Percentiles rank a stretch among this genome's conserved stretches.
Conservation (phyloP, 2,113 vertebrate species). For the Speoplatyrhinus poulsoni region DNA sequence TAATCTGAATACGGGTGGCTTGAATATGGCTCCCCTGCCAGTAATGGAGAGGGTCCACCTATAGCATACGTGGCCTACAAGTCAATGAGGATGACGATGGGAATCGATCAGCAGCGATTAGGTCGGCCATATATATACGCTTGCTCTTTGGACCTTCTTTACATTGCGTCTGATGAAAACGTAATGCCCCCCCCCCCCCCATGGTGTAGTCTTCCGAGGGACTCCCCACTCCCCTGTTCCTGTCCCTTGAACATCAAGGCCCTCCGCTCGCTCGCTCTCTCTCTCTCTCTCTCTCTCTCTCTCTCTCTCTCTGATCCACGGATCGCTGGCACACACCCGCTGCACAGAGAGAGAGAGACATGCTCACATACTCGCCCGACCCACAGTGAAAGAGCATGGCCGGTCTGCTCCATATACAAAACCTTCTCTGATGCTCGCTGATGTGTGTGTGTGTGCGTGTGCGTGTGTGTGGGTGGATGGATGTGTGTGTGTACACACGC, state of each 20-base stretch:
- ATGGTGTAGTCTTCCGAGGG: constrained; percentile 32
- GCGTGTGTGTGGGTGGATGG: not conserved
- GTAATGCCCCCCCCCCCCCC: constrained; percentile 54
- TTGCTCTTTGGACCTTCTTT: constrained; percentile 46
- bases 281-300: no score
- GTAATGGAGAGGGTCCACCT: constrained; percentile 45
- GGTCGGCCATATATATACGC: constrained; percentile 36
- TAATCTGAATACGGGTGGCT: constrained; percentile 63
- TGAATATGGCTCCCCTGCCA: constrained; percentile 51
- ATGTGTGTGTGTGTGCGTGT: not conserved
- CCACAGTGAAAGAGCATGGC: not conserved
- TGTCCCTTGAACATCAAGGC: constrained; percentile 65
- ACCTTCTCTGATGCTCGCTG: not conserved
- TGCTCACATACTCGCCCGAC: constrained; percentile 21
- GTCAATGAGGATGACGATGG: constrained; percentile 53
- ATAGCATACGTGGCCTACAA: constrained; percentile 37
- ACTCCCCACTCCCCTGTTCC: constrained; percentile 25
- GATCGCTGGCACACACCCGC: constrained; percentile 22
- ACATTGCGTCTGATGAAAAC: constrained; percentile 64
- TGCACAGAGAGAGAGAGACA: constrained; percentile 17
- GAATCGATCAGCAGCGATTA: constrained; percentile 48
- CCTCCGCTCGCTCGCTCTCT: not conserved
- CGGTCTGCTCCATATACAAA: not conserved
- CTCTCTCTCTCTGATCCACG: constrained; percentile 48
- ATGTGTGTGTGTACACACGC: not conserved